Percentiles rank a stretch among this genome's conserved stretches.
Evolutionary conservation across 2,797 vertebrate genomes (phyloP).

Genomic region (Spheniscus humboldti): DNA sequence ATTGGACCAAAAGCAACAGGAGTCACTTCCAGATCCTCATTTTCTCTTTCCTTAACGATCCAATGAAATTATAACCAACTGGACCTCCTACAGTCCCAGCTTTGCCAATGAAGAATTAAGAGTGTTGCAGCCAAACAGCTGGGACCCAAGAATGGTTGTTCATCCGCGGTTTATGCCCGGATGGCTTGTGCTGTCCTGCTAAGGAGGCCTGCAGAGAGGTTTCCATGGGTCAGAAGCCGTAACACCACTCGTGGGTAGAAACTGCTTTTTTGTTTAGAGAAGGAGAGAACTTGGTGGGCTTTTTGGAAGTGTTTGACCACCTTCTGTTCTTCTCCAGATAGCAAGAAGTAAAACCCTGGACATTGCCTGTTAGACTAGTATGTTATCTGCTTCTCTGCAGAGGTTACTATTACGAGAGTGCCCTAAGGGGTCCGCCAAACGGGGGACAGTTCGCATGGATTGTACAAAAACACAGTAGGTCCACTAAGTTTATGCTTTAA

Average conservation of each 20-base stretch:
- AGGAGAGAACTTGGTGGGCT: neutral
- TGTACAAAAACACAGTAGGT: neutral
- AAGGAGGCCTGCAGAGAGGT: neutral
- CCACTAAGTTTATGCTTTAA: neutral
- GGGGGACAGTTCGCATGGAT: fast-evolving
- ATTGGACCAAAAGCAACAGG: neutral
- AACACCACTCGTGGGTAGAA: neutral
- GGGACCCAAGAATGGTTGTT: neutral
- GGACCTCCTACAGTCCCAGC: neutral
- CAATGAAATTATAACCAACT: too few species aligned
- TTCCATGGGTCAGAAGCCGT: neutral
- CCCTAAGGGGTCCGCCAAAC: neutral
- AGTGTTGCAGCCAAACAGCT: too few species aligned
- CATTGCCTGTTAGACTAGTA: neutral
- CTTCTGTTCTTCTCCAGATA: neutral
- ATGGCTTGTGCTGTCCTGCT: neutral
- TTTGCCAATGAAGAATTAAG: neutral
- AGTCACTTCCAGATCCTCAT: neutral
- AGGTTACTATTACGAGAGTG: neutral
- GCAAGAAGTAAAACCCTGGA: neutral
- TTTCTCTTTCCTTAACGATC: neutral
- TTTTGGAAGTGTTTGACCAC: fast-evolving
- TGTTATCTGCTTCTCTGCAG: neutral
- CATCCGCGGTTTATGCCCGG: neutral
- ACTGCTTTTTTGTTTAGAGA: neutral